Evolutionary conservation across 2,113 vertebrate species (phyloP).

Genomic region (Perccottus glenii): DNA sequence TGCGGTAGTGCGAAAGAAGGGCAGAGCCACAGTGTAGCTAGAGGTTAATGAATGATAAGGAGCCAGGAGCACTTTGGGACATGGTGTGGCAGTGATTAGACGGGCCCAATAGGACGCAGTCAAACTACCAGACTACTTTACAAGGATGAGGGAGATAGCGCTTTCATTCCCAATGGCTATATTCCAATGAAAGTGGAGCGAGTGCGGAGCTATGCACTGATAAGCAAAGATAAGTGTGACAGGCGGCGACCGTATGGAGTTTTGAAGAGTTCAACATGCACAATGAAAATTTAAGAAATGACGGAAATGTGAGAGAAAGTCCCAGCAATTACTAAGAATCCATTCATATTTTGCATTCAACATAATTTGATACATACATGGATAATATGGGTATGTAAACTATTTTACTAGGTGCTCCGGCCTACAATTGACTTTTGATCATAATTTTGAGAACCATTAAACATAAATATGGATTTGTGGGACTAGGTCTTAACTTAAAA

Average conservation of each 20-base stretch:
- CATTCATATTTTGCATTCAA: too few relatives aligned
- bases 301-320: background rate
- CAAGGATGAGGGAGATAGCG: conserved; percentile 55
- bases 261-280: background rate
- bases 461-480: too few relatives aligned
- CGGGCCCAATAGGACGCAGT: conserved; percentile 50
- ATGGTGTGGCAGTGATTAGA: conserved; percentile 65
- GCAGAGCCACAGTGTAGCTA: conserved; percentile 56
- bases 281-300: background rate
- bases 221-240: conserved; percentile 11
- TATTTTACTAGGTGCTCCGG: too few relatives aligned
- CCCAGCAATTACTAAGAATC: too few relatives aligned
- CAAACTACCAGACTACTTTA: conserved; percentile 59
- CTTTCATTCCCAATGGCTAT: conserved; percentile 44
- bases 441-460: too few relatives aligned
- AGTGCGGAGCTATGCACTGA: conserved; percentile 7
- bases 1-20: conserved; percentile 66
- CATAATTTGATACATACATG: too few relatives aligned
- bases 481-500: too few relatives aligned
- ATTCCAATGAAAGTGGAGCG: conserved; percentile 20
- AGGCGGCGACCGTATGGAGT: background rate
- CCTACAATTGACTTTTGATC: too few relatives aligned
- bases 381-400: too few relatives aligned
- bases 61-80: conserved; percentile 70
- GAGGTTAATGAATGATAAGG: conserved; percentile 92